Evolutionary conservation across 1,140 invertebrate genomes (phyloP), one percentile per base, ranked within the genome.

Genomic region (Pararge aegeria): DNA sequence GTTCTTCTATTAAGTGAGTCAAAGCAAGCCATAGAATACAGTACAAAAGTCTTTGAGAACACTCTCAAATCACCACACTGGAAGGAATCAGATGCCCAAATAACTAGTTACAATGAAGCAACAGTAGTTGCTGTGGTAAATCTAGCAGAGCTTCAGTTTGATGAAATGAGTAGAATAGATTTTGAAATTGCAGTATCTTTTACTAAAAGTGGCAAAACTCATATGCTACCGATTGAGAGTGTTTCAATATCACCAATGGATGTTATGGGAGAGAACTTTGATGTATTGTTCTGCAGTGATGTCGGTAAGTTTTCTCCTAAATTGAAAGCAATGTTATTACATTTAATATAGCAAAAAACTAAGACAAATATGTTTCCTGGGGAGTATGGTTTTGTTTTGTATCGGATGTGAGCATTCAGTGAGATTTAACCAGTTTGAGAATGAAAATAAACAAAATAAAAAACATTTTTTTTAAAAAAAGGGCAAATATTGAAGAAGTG

Each of bases 141-240:
- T 38, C 21, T 75, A 12, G 54, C 66, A 16, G 80, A 88, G 60
- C 40, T 88, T 5, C 68, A 80, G 54, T 49, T 68, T 56, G 65
- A 53, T 52, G 19, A 64, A 15, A 42, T 30, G 1, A 74, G 64
- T 27, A 74, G 46, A 58, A 55, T 87, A 27, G 61, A 83, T 9
- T 78, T 89, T 52, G 67, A 74, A 59, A 67, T 70, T 34, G 61
- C 75, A 5, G 15, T 87, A 44, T 62, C 69, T 12, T 81, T 75
- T 56, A 78, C 66, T 12, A 76, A 54, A 55, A 30, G 37, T 5
- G 68, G 48, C 2, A 68, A 73, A 24, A 61, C 62, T 38, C 70
- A 67, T 53, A 49, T 87, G 24, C 29, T 84, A 20, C 77, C 81
- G 13, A 70, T 81, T 54, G 67, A 80, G 27, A 55, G 66, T 72